phyloP scores from a whole-genome alignment of 2,888 invertebrate species.

The Phragmatobia fuliginosa region DNA sequence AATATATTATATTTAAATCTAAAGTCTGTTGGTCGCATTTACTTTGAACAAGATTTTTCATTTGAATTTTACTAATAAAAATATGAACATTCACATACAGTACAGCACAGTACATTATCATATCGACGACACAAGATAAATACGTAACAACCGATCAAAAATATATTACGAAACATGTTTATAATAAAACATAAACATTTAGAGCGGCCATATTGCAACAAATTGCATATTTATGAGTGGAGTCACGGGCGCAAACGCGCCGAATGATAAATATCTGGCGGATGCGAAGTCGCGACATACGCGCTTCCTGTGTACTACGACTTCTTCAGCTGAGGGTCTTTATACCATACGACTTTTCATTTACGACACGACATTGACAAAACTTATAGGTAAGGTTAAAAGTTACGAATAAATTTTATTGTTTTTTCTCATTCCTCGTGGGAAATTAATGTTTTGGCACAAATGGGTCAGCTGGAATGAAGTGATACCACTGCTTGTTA shows the following conservation, averaged over 20 bases:
- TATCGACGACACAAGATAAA: not conserved
- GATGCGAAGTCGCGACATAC: slow-evolving; percentile 53
- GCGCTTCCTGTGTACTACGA: slow-evolving; percentile 42
- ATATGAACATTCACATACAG: no score
- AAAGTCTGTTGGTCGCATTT: no score
- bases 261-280: slow-evolving; percentile 56
- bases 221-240: slow-evolving; percentile 54
- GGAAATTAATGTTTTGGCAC: no score
- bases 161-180: not conserved
- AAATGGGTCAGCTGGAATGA: no score
- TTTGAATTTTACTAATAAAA: no score
- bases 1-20: no score
- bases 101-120: not conserved
- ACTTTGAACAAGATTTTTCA: no score
- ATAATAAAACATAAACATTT: slow-evolving; percentile 17
- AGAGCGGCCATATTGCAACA: slow-evolving; percentile 48
- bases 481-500: no score
- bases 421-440: no score
- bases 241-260: slow-evolving; percentile 38
- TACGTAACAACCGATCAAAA: not conserved
- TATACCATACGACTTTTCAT: slow-evolving; percentile 18
- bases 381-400: no score
- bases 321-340: slow-evolving; percentile 18
- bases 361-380: slow-evolving; percentile 23
- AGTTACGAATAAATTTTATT: no score